Base-by-base conservation (phyloP, 35 echinoderm and acorn worm genomes). In the Diadema setosum region DNA sequence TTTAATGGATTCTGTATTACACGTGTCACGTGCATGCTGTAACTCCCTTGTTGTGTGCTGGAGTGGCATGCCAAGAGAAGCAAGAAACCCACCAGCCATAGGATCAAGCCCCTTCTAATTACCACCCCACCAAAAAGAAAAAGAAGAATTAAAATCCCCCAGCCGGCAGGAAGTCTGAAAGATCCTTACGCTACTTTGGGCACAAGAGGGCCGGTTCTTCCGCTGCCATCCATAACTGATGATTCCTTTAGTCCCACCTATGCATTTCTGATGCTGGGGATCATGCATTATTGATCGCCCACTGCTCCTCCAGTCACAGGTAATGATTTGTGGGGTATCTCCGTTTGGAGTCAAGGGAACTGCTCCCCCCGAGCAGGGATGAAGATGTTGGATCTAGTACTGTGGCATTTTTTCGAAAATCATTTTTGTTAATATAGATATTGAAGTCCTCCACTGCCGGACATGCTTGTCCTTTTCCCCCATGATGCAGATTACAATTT, bases 281-380 rank as follows among this genome's bases (percentile, higher is more conserved):
- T 67, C 63, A 67, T 67, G 63, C 63, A 67, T 67, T 67, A 67
- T 67, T 67, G 63, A 67, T 67, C 63, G 37, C 23, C 63, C 26
- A 67, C 63, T 33, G 27, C 63, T 67, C 63, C 16, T 6, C 63
- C 37, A 67, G 63, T 67, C 63, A 67, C 63, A 67, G 63, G 63
- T 67, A 67, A 67, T 67, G 63, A 67, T 67, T 67, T 67, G 63
- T 67, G 63, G 63, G 63, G 63, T 67, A 34, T 67, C 63, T 67
- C 5, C 8, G 5, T 33, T 34, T 16, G 18, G 63, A n/a, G 63
- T 14, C 37, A 8, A 14, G 63, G 63, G 63, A 67, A 67, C 18
- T 7, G 11, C 37, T 9, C 63, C 5, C 63, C 63, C 63, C 37
- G 63, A 34, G 63, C 37, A 34, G 2, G 15, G 25, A 67, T 33